Evolutionary conservation across 1,140 invertebrate species (phyloP), one percentile per base, ranked within the genome.

Genomic region (Sinella curviseta): DNA sequence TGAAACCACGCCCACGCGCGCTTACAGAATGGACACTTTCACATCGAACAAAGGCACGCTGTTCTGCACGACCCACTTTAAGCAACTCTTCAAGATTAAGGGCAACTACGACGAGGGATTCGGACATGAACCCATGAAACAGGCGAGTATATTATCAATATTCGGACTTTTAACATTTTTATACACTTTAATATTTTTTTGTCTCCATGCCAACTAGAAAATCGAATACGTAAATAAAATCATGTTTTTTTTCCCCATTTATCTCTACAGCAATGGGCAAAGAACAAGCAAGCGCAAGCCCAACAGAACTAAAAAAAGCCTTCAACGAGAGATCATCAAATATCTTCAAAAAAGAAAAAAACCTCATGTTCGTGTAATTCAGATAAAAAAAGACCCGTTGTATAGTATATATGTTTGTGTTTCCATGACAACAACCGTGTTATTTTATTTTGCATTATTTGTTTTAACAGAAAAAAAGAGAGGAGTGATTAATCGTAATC

Each of bases 51-150:
- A 92, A 82, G 92, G 92, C 28, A 90, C 91, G 74, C 89, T 94
- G 20, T 94, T 92, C 85, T 94, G 93, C 86, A 92, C 91, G 77
- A 91, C 92, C 2, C 93, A 94, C 85, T 94, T 93, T 87, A 94
- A 93, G 85, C 92, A 94, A 85, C 88, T 94, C 0, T 94, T 94
- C 85, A 93, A 93, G 84, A 89, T 92, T n/a, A 93, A 93, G 87
- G 94, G 94, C 54, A 94, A 94, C 87, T 94, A 95, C 85, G 93
- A 95, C 83, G 93, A 94, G 85, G 93, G 92, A 28, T 94, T 94
- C 55, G 83, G 83, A 16, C 77, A 79, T 65, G 74, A 75, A 48
- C 36, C 74, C n/a, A n/a, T n/a, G n/a, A n/a, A n/a, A n/a, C n/a
- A n/a, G n/a, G n/a, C n/a, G n/a, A n/a, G n/a, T n/a, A n/a, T n/a